These are phyloP conservation scores for Penaeus indicus DNA, from an alignment of 1,140 invertebrate genomes.

Conservation along the genomic window DNA sequence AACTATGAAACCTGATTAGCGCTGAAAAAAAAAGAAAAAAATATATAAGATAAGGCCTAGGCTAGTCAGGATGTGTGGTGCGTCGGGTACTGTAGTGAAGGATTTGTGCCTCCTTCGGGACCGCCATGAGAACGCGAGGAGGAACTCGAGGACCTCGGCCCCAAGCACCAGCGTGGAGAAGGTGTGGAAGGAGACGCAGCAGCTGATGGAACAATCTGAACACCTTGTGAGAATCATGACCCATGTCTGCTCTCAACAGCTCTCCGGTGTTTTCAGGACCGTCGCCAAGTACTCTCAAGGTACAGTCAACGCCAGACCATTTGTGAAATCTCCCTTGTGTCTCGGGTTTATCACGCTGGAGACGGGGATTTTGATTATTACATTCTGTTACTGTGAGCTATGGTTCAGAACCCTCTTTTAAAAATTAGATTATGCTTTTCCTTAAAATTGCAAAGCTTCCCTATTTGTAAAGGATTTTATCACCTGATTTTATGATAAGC, in stretches of 20 bases:
- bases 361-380: too few relatives aligned
- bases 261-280: conserved; percentile 24
- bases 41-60: neutral
- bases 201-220: conserved; percentile 43
- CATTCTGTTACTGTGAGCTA: too few relatives aligned
- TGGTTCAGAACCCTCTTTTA: too few relatives aligned
- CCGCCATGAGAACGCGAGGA: neutral
- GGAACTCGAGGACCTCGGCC: neutral
- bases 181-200: conserved; percentile 51
- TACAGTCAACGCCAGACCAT: neutral
- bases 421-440: too few relatives aligned
- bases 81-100: conserved; percentile 18
- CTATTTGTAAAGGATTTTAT: too few relatives aligned
- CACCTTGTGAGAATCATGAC: conserved; percentile 46
- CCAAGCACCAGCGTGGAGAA: conserved; percentile 35
- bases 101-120: neutral
- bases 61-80: conserved; percentile 35
- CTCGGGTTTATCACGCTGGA: too few relatives aligned
- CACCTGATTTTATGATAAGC: too few relatives aligned
- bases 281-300: conserved; percentile 44
- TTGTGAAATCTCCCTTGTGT: too few relatives aligned
- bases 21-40: too few relatives aligned
- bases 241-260: conserved; percentile 42
- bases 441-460: too few relatives aligned
- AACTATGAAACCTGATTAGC: conserved; percentile 54